These are phyloP conservation scores for Eulimnadia texana DNA, from an alignment of 1,140 invertebrate species.

Conservation along the genomic window DNA sequence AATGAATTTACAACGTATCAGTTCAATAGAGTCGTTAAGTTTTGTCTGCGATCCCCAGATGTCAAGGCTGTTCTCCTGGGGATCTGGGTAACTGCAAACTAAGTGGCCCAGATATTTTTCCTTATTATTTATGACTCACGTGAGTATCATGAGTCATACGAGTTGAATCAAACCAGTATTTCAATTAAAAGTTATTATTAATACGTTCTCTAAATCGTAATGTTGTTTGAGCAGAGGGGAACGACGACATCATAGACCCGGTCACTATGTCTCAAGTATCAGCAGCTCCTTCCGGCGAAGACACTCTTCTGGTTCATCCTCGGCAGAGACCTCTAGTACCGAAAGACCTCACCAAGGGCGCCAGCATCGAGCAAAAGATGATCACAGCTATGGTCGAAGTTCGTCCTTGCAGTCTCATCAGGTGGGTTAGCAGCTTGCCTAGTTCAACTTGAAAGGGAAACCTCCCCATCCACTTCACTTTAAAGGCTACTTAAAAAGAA, in stretches of 20 bases:
- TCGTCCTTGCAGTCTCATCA: not conserved
- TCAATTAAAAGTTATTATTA: not conserved
- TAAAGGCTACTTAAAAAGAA: no score
- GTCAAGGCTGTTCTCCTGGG: no score
- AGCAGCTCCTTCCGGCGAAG: constrained; percentile 6
- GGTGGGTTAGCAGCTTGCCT: not conserved
- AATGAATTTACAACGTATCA: no score
- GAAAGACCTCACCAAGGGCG: not conserved
- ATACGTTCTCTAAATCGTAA: not conserved
- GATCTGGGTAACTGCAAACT: not conserved
- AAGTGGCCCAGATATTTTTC: not conserved
- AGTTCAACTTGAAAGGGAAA: not conserved
- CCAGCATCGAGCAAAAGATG: not conserved
- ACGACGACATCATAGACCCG: not conserved
- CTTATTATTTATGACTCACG: not conserved
- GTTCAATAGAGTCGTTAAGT: no score
- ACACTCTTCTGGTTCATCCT: constrained; percentile 2
- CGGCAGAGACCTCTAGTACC: not conserved
- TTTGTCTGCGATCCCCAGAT: no score
- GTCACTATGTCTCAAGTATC: not conserved
- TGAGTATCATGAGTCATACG: not conserved
- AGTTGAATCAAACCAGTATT: not conserved
- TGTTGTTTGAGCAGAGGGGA: not conserved
- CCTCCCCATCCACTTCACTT: no score
- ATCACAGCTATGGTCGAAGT: not conserved